Percentiles rank a stretch among this genome's conserved stretches.
phyloP scores from a whole-genome alignment of 1,140 invertebrate genomes.

The Theocolax elegans region DNA sequence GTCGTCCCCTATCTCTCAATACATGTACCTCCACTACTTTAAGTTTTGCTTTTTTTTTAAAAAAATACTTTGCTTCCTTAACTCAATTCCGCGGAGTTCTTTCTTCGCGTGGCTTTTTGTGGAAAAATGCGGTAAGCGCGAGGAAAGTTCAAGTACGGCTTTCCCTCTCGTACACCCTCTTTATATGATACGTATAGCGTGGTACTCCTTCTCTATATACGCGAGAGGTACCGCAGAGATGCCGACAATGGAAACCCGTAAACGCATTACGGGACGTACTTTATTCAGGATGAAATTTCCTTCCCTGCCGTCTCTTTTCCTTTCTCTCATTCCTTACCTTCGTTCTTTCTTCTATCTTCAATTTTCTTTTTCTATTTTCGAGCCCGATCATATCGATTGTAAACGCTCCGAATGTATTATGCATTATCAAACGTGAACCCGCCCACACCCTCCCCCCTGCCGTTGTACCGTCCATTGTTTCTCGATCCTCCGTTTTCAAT shows the following conservation, averaged over 20 bases:
- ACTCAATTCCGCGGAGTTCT: conserved; percentile 16
- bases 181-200: conserved; percentile 4
- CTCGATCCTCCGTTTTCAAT: no score
- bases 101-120: conserved; percentile 24
- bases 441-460: no score
- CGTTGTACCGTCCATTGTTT: no score
- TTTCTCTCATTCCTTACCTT: background rate
- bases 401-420: no score
- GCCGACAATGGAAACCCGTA: conserved; percentile 28
- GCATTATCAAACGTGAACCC: no score
- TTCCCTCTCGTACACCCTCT: background rate
- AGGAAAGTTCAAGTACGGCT: conserved; percentile 25
- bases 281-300: conserved; percentile 8
- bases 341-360: background rate
- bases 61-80: conserved; percentile 22
- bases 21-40: no score
- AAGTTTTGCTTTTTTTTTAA: background rate
- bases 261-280: conserved; percentile 26
- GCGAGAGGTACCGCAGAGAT: background rate
- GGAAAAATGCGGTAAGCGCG: conserved; percentile 20
- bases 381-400: no score
- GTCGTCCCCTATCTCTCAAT: background rate
- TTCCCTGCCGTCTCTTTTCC: background rate
- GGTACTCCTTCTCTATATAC: background rate
- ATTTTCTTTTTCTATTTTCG: no score